A percentile compares a stretch with the other conserved stretches of the same genome.
phyloP scores from a whole-genome alignment of 2,888 invertebrate genomes.

The Drosophila sordidula region DNA sequence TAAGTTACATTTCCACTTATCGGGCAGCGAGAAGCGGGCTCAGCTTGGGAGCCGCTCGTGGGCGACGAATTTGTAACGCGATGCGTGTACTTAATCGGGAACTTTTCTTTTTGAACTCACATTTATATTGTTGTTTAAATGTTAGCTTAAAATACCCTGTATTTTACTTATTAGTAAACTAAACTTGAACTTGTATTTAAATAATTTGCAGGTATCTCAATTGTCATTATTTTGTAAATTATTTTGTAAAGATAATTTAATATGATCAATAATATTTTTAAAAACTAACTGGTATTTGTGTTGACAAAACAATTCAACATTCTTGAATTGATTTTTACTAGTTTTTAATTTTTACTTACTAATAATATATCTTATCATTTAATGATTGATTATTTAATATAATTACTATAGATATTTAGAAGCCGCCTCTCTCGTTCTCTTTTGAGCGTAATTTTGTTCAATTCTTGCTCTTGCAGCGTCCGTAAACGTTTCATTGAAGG shows the following conservation, averaged over 20 bases:
- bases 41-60: slow-evolving; percentile 26
- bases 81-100: slow-evolving; percentile 16
- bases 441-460: background rate
- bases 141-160: background rate
- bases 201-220: too few relatives aligned
- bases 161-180: background rate
- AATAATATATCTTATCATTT: too few relatives aligned
- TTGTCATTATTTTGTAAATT: too few relatives aligned
- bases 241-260: too few relatives aligned
- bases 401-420: background rate
- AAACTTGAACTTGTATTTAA: too few relatives aligned
- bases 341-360: too few relatives aligned
- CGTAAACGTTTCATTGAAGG: slow-evolving; percentile 4
- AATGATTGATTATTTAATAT: background rate
- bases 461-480: background rate
- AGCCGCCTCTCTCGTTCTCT: background rate
- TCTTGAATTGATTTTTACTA: too few relatives aligned
- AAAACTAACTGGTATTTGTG: too few relatives aligned
- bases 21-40: slow-evolving; percentile 17
- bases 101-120: slow-evolving; percentile 8
- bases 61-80: slow-evolving; percentile 32
- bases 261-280: too few relatives aligned
- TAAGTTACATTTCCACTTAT: slow-evolving; percentile 50
- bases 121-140: slow-evolving; percentile 8
- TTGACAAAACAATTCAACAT: too few relatives aligned